phyloP scores from a whole-genome alignment of 2,797 vertebrate genomes.

The Urophycis tenuis region DNA sequence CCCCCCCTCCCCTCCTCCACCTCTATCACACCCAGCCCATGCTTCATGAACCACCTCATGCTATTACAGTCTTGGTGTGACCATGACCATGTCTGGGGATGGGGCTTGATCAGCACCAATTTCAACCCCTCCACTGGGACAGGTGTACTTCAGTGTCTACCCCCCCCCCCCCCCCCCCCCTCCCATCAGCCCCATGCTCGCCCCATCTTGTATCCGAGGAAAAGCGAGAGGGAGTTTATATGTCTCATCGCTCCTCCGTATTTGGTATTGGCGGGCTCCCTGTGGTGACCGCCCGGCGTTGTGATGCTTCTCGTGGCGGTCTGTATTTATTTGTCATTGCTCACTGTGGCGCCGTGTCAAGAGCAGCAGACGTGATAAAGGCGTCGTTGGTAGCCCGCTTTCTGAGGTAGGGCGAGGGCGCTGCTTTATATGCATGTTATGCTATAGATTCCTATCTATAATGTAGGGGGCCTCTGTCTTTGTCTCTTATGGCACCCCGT shows the following conservation, averaged over 20 bases:
- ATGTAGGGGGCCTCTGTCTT: background rate
- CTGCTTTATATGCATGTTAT: background rate
- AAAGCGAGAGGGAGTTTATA: slow-evolving; percentile 38
- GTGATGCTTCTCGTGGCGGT: slow-evolving; percentile 16
- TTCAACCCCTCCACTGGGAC: slow-evolving; percentile 29
- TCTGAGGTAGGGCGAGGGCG: background rate
- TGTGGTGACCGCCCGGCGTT: slow-evolving; percentile 23
- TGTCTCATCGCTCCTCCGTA: slow-evolving; percentile 32
- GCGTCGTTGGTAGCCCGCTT: background rate
- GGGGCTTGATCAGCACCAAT: slow-evolving; percentile 36
- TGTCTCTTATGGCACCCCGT: background rate
- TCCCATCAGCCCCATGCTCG: background rate
- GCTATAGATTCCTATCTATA: background rate
- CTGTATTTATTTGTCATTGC: slow-evolving; percentile 12
- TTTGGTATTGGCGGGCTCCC: slow-evolving; percentile 38
- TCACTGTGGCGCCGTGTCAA: background rate
- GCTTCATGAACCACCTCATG: slow-evolving; percentile 41
- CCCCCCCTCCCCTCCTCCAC: slow-evolving; percentile 11
- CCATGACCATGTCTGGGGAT: slow-evolving; percentile 51
- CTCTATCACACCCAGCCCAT: slow-evolving; percentile 45
- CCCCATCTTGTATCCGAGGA: slow-evolving; percentile 17
- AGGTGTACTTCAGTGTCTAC: slow-evolving; percentile 46
- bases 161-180: slow-evolving; percentile 11
- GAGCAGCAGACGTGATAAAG: background rate
- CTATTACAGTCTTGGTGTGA: slow-evolving; percentile 47